Percentiles rank a stretch among this genome's conserved stretches.
These are phyloP conservation scores for Oryzias curvinotus DNA, from an alignment of 2,113 vertebrate genomes.

Conservation along the genomic window DNA sequence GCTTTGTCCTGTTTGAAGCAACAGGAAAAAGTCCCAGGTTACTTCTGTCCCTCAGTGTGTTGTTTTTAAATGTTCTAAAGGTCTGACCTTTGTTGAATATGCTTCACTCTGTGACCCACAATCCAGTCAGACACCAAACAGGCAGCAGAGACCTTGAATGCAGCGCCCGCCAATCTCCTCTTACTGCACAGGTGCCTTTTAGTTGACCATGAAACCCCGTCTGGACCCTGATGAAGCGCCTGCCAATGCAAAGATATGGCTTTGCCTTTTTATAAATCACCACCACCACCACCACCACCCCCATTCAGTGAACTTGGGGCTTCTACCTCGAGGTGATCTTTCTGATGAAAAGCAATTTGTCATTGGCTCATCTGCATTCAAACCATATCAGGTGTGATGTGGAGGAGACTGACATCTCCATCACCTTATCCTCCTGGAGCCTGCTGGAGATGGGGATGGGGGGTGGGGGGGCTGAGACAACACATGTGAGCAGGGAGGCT, in stretches of 20 bases:
- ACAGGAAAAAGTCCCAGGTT: too few relatives aligned
- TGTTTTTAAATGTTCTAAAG: background rate
- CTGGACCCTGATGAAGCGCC: conserved; percentile 62
- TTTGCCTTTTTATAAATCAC: conserved; percentile 67
- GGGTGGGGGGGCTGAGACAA: background rate
- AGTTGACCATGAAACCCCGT: conserved; percentile 65
- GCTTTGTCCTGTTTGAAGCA: too few relatives aligned
- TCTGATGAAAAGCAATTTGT: conserved; percentile 64
- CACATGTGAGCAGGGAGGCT: conserved; percentile 1
- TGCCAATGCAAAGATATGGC: conserved; percentile 61
- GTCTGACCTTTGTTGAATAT: background rate
- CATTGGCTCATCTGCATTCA: conserved; percentile 71
- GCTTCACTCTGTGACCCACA: conserved; percentile 1
- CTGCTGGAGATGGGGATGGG: conserved; percentile 5
- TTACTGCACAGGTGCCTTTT: conserved; percentile 51
- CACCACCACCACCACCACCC: conserved; percentile 13
- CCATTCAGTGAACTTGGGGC: conserved; percentile 38
- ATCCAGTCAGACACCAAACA: conserved; percentile 22
- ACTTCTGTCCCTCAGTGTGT: too few relatives aligned
- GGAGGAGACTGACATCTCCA: conserved; percentile 59
- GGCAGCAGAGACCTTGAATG: conserved; percentile 13
- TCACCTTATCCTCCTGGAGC: conserved; percentile 36
- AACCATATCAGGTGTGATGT: conserved; percentile 40
- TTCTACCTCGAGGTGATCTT: conserved; percentile 63
- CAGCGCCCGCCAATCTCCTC: conserved; percentile 40